Base-by-base conservation (phyloP, 2,797 vertebrate genomes). In the Poeciliopsis turneri region DNA sequence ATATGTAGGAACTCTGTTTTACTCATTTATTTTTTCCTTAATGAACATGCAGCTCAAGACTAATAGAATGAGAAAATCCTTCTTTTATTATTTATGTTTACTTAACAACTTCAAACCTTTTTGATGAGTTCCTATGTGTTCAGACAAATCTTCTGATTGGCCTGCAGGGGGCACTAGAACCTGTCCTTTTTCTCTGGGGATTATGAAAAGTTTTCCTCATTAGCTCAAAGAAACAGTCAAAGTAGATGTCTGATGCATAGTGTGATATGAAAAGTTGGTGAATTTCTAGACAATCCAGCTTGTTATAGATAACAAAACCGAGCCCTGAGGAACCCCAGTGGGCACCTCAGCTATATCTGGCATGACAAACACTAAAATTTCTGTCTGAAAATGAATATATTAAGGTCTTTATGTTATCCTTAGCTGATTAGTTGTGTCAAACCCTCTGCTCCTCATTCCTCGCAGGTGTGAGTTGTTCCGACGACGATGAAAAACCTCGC, bases 401-500 rank as follows among this genome's bases (percentile, higher is more conserved):
- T 59, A 2, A 59, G 59, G 16, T 9, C 3, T 36, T 4, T 8
- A 39, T 1, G 1, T 36, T 18, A 66, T 61, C 15, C 57, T 18
- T 33, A 15, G 28, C 7, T 9, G 12, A 16, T 15, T 61, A 7
- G 57, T 61, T 61, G 36, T 20, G 16, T 64, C 33, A 20, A 64
- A 36, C 16, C 28, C 47, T n/a, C 0, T 18, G 5, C 1, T 13
- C 1, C 1, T 0, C 68, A 30, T 30, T 18, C n/a, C 70, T 51
- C 15, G 1, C 87, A 99, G 98, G 98, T 36, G 98, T 99, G 79
- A 99, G 97, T 93, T 99, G 98, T 86, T 99, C 98, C 0, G 98
- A 99, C 30, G 98, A 99, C 45, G 98, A 99, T 0, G 98, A 99
- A 94, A 99, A 99, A 78, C 98, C 98, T 25, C 97, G 98, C n/a